Evolutionary conservation across 2,113 vertebrate genomes (phyloP), one percentile per base, ranked within the genome.

Genomic region (Larimichthys crocea): DNA sequence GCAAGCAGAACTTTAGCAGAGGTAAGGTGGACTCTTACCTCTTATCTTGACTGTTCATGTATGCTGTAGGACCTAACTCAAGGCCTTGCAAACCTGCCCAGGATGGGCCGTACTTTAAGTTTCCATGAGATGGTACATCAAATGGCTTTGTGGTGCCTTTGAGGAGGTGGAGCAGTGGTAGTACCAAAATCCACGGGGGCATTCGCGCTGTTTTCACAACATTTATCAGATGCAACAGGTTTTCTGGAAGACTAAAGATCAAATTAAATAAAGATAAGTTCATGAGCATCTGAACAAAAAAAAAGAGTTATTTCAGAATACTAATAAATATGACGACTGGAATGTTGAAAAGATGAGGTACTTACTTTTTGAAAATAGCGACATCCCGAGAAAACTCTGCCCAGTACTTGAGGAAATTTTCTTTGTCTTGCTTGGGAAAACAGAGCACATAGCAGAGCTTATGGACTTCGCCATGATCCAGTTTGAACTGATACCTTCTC

Each of bases 1-100:
- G 1, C 20, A 26, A 48, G 35, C 1, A 22, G 5, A 5, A 70
- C 3, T 69, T 19, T 1, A 0, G 14, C 14, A 15, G 60, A 75
- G 2, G 10, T 17, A 22, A 49, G 6, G 2, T 1, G 3, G 2
- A 44, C 1, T 29, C 85, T 60, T 86, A 95, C 94, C 57, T 94
- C 46, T 7, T 86, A 0, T 92, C 57, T 16, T 91, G 76, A 68
- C 70, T 87, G 76, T 0, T 48, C 8, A 79, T 20, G 70, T 53
- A 5, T 9, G 0, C 0, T 19, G 0, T 0, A 10, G 14, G 3
- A 10, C 0, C 0, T 0, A 19, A 0, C 2, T 69, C 83, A 63
- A 87, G 1, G 2, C 16, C 93, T 89, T 94, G 83, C 5, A 99
- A 90, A 64, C 96, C 96, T 4, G 96, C 95, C 96, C 97, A 99